Evolutionary conservation across 2,113 vertebrate genomes (phyloP).

Genomic region (Aramus guarauna): DNA sequence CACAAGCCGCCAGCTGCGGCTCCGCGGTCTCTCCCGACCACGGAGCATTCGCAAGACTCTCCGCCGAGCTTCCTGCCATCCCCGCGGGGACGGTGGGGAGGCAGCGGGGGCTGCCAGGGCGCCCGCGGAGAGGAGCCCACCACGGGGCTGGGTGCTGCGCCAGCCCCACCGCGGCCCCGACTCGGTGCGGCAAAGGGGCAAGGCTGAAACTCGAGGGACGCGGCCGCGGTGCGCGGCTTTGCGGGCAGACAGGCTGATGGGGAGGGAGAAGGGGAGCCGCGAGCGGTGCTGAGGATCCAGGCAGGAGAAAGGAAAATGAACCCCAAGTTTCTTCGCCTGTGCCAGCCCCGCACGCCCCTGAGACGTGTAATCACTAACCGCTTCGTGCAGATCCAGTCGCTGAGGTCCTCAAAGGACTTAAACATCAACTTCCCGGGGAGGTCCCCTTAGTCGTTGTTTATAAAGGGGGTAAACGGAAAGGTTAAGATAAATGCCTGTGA

Average conservation of each 20-base stretch:
- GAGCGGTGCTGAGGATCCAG: not conserved
- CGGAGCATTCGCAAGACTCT: not conserved
- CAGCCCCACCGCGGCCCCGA: not conserved
- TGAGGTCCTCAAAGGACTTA: not conserved
- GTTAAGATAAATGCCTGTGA: not conserved
- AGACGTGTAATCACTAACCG: rapidly evolving
- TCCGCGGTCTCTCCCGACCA: not conserved
- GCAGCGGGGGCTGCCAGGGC: not conserved
- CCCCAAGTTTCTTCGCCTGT: not conserved
- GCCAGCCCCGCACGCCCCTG: rapidly evolving
- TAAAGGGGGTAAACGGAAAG: not conserved
- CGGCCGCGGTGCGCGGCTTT: rapidly evolving
- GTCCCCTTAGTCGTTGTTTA: slow-evolving; percentile 7
- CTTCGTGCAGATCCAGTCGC: rapidly evolving
- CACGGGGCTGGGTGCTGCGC: not conserved
- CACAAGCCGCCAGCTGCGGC: slow-evolving; percentile 32
- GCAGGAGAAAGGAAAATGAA: not conserved
- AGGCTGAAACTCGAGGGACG: not conserved
- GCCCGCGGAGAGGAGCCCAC: not conserved
- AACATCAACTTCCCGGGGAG: not conserved
- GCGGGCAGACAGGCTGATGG: not conserved
- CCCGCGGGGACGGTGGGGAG: not conserved
- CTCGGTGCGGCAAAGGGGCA: not conserved
- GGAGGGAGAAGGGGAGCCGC: not conserved
- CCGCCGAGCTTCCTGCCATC: not conserved